Evolutionary conservation across 2,888 invertebrate species (phyloP).

Genomic region (Phyllotreta striolata): DNA sequence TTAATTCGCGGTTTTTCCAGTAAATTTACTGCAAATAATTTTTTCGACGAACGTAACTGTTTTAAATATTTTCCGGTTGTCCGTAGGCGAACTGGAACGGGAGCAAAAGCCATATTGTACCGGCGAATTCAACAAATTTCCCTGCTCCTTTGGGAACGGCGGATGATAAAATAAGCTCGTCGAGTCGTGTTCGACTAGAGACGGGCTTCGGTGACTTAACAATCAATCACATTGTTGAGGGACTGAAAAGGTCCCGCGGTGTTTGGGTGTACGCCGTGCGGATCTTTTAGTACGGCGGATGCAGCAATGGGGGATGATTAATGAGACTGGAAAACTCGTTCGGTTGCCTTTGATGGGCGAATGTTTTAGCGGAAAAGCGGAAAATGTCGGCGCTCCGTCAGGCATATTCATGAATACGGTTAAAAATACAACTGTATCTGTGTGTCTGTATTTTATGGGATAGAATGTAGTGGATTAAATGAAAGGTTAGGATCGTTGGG

Average conservation of each 20-base stretch:
- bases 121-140: slow-evolving; percentile 37
- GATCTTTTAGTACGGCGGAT: slow-evolving; percentile 38
- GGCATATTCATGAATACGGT: no score
- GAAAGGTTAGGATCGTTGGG: no score
- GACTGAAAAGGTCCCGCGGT: slow-evolving; percentile 44
- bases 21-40: no score
- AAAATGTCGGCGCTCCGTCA: background rate
- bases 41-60: no score
- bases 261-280: slow-evolving; percentile 34
- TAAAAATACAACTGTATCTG: no score
- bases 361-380: slow-evolving; percentile 18
- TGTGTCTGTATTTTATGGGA: no score
- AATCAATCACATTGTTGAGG: slow-evolving; percentile 45
- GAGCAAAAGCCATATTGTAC: slow-evolving; percentile 27
- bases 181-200: slow-evolving; percentile 39
- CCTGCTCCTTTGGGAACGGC: slow-evolving; percentile 31
- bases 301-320: slow-evolving; percentile 50
- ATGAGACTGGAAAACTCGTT: slow-evolving; percentile 44
- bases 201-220: slow-evolving; percentile 40
- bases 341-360: slow-evolving; percentile 27
- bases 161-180: slow-evolving; percentile 41
- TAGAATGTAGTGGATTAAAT: no score
- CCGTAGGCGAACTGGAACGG: slow-evolving; percentile 17
- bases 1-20: no score
- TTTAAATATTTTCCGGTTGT: slow-evolving; percentile 9